Conservation (phyloP, 2,797 vertebrate genomes). For the Parauchenoglanis punctatus region DNA sequence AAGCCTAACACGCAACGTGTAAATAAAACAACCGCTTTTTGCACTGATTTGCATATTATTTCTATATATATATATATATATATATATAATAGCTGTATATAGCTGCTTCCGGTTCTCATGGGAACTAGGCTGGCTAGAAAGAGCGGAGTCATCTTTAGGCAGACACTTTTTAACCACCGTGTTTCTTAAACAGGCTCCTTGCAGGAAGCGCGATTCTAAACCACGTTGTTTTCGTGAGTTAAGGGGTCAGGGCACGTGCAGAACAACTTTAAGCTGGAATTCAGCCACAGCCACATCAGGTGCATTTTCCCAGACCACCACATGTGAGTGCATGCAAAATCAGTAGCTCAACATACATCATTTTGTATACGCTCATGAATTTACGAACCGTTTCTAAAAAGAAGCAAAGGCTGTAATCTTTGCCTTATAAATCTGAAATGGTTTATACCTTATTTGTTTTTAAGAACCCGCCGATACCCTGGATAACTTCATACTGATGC, state of each 20-base stretch:
- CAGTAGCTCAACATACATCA: not conserved
- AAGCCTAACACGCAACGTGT: not conserved
- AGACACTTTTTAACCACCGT: not conserved
- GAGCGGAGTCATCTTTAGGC: not conserved
- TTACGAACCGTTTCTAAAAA: not conserved
- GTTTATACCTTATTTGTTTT: not conserved
- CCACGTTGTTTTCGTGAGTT: not conserved
- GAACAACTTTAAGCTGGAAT: not conserved
- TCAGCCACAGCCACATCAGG: not conserved
- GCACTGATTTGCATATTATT: not conserved
- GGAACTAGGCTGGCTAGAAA: not conserved
- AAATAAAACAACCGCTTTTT: not conserved
- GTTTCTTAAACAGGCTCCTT: not conserved
- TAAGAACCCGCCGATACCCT: conserved; percentile 5
- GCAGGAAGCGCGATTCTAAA: not conserved
- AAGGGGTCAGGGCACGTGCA: not conserved
- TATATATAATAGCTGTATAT: not conserved
- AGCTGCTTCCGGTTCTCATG: not conserved
- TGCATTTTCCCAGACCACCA: not conserved
- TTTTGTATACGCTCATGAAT: too few relatives aligned
- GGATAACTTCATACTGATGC: conserved; percentile 21
- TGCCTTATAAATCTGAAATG: not conserved
- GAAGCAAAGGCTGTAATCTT: not conserved
- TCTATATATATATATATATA: too few relatives aligned
- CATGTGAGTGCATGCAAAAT: not conserved